phyloP scores from a whole-genome alignment of 2,888 invertebrate species.

The Schizotus pectinicornis region DNA sequence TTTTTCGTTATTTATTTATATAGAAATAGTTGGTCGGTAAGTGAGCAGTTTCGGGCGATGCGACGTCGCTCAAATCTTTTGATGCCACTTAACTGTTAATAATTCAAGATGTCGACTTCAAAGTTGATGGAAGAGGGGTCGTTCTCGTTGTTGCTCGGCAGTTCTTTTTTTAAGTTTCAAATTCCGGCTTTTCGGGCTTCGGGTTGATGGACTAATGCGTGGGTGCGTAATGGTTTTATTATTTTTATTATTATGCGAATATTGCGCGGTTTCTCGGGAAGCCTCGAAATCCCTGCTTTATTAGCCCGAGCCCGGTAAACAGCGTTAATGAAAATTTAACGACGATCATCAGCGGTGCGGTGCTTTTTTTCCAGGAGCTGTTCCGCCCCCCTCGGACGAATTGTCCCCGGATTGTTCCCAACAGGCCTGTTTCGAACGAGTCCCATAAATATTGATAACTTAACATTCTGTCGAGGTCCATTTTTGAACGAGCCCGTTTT shows the following conservation, averaged over 20 bases:
- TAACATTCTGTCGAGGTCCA: conserved; percentile 17
- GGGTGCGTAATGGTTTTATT: not conserved
- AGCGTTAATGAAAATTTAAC: not conserved
- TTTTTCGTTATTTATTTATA: too few relatives aligned
- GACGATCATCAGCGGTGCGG: not conserved
- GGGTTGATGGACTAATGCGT: too few relatives aligned
- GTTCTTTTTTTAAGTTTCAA: too few relatives aligned
- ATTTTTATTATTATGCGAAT: not conserved
- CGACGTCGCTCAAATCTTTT: not conserved
- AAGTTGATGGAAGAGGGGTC: not conserved
- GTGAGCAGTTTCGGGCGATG: not conserved
- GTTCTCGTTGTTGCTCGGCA: not conserved
- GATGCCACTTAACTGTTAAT: conserved; percentile 5
- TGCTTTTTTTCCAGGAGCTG: too few relatives aligned
- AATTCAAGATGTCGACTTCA: not conserved
- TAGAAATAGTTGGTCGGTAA: too few relatives aligned
- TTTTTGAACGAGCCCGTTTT: conserved; percentile 11
- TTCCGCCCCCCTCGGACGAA: conserved; percentile 9
- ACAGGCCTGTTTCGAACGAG: conserved; percentile 17
- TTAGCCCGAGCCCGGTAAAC: not conserved
- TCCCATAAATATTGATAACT: conserved; percentile 29
- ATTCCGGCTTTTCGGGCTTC: not conserved
- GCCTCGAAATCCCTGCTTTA: not conserved
- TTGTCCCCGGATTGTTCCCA: conserved; percentile 29
- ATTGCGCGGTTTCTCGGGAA: not conserved